phyloP scores from a whole-genome alignment of 2,797 vertebrate genomes.

The Diglossa cyanea region DNA sequence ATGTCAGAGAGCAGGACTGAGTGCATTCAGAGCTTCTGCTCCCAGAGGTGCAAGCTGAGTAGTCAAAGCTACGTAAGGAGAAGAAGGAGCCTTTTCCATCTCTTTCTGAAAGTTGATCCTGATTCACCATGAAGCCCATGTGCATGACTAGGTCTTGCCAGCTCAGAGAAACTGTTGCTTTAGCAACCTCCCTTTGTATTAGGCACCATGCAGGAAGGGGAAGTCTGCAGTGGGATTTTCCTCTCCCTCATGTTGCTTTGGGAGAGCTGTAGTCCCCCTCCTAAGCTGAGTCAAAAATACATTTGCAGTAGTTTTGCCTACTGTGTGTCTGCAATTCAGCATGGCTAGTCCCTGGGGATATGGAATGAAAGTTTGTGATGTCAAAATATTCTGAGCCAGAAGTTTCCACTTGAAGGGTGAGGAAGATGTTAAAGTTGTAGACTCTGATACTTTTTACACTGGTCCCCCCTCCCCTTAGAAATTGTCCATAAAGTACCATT shows the following conservation, averaged over 20 bases:
- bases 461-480: not conserved
- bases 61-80: not conserved
- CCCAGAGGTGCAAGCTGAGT: not conserved
- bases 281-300: not conserved
- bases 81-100: not conserved
- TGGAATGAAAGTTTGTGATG: not conserved
- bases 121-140: not conserved
- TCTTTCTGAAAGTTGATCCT: not conserved
- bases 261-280: not conserved
- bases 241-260: not conserved
- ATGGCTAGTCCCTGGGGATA: not conserved
- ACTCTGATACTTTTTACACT: not conserved
- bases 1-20: not conserved
- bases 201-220: not conserved
- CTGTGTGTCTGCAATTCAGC: accelerated
- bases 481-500: not conserved
- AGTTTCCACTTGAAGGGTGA: not conserved
- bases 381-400: not conserved
- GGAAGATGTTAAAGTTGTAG: not conserved
- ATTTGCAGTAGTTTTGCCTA: not conserved
- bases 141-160: not conserved
- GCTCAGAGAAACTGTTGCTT: not conserved
- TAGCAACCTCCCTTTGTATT: not conserved
- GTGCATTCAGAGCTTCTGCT: not conserved
- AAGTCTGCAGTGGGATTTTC: not conserved